Conservation (phyloP, 1,140 invertebrate genomes). For the Plectus sambesii region DNA sequence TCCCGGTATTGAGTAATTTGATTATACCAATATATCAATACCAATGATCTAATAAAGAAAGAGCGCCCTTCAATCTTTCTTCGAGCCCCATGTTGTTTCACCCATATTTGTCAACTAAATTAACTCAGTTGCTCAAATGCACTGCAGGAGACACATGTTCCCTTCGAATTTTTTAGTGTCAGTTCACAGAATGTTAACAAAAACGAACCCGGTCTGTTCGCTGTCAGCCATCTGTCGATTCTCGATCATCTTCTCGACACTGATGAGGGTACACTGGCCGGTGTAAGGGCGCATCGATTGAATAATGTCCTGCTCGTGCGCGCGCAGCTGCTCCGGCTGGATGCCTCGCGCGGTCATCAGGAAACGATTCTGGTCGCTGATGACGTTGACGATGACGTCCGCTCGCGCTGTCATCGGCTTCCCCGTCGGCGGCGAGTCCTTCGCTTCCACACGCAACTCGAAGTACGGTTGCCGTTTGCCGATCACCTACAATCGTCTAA, state of each 20-base stretch:
- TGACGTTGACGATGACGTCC: slow-evolving; percentile 33
- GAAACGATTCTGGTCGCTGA: slow-evolving; percentile 37
- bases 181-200: too few species aligned
- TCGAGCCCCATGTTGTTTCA: slow-evolving; percentile 17
- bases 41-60: too few species aligned
- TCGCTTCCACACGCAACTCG: slow-evolving; percentile 32
- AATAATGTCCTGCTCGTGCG: slow-evolving; percentile 36
- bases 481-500: too few species aligned
- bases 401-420: slow-evolving; percentile 32
- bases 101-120: too few species aligned
- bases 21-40: too few species aligned
- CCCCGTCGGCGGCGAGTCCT: slow-evolving; percentile 33
- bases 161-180: too few species aligned
- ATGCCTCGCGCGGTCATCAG: slow-evolving; percentile 27
- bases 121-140: too few species aligned
- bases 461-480: too few species aligned
- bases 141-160: too few species aligned
- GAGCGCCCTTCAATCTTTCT: slow-evolving; percentile 17
- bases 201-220: too few species aligned
- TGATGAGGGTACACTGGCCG: slow-evolving; percentile 29
- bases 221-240: too few species aligned
- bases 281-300: slow-evolving; percentile 33
- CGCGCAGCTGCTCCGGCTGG: slow-evolving; percentile 30
- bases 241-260: slow-evolving; percentile 32
- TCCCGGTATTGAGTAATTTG: too few species aligned